Percentiles rank a stretch among this genome's conserved stretches.
Conservation (phyloP, 37 sponge, comb jelly and placozoan species). For the Lycopodina hypogea region DNA sequence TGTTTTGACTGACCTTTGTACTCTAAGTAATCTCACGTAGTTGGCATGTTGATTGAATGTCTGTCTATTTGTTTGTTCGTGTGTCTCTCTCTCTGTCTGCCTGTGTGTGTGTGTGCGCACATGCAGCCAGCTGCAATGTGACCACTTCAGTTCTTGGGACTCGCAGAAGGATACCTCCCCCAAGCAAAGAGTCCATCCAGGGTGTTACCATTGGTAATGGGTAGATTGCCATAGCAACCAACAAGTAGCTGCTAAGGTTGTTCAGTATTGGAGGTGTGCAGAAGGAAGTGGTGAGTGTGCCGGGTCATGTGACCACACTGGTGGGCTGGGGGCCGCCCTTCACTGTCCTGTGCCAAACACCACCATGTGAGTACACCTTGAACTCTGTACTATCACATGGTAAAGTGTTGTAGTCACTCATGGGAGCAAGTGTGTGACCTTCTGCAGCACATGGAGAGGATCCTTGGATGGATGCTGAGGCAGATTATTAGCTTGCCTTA, state of each 20-base stretch:
- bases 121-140: slow-evolving; percentile 71
- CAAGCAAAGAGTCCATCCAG: slow-evolving; percentile 43
- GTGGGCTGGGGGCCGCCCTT: slow-evolving; percentile 46
- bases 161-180: slow-evolving; percentile 53
- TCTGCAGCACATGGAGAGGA: too few species aligned
- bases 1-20: too few species aligned
- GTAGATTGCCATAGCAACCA: slow-evolving; percentile 82
- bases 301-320: slow-evolving; percentile 57
- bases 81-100: too few species aligned
- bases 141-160: slow-evolving; percentile 67
- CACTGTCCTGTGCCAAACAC: slow-evolving; percentile 51
- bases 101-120: too few species aligned
- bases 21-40: too few species aligned
- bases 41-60: too few species aligned
- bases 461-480: too few species aligned
- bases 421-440: too few species aligned
- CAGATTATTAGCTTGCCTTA: too few species aligned
- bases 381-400: too few species aligned
- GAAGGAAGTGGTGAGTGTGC: slow-evolving; percentile 51
- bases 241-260: slow-evolving; percentile 43
- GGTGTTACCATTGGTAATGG: slow-evolving; percentile 45
- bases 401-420: too few species aligned
- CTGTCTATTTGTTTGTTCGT: too few species aligned
- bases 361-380: slow-evolving; percentile 31
- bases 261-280: slow-evolving; percentile 77